A percentile compares a stretch with the other conserved stretches of the same genome.
Conservation (phyloP, 2,113 vertebrate species). For the Varanus komodoensis region DNA sequence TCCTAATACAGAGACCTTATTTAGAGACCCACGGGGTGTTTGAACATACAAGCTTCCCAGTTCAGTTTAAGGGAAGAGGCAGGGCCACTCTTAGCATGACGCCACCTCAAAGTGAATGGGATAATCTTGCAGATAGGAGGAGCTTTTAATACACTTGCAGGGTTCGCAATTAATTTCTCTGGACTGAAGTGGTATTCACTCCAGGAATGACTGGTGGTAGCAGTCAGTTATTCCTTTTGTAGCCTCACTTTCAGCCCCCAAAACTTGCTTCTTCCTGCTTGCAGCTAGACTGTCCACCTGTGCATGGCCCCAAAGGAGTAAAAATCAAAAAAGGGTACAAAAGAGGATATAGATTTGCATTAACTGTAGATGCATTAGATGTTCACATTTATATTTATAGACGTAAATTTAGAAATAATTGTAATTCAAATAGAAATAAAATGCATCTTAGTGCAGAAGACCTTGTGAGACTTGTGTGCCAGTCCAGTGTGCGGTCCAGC, state of each 20-base stretch:
- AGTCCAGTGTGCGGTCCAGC: too few relatives aligned
- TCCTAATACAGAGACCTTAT: background rate
- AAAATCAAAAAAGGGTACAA: too few relatives aligned
- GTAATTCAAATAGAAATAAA: too few relatives aligned
- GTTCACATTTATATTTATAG: too few relatives aligned
- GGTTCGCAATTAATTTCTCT: background rate
- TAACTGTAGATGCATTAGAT: too few relatives aligned
- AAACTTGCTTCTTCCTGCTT: background rate
- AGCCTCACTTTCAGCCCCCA: background rate
- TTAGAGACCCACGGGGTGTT: background rate
- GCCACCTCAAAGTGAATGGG: background rate
- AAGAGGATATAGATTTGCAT: too few relatives aligned
- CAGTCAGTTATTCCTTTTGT: background rate
- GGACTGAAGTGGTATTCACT: background rate
- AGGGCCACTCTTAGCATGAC: background rate
- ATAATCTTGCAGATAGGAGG: background rate
- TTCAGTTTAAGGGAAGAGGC: background rate
- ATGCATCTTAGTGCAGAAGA: too few relatives aligned
- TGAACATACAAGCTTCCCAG: background rate
- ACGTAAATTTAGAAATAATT: too few relatives aligned
- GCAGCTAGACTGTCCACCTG: background rate
- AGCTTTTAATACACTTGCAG: background rate
- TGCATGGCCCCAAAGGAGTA: too few relatives aligned
- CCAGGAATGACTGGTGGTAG: background rate
- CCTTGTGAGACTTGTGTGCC: too few relatives aligned